Evolutionary conservation across 2,113 vertebrate genomes (phyloP).

Genomic region (Echinops telfairi): DNA sequence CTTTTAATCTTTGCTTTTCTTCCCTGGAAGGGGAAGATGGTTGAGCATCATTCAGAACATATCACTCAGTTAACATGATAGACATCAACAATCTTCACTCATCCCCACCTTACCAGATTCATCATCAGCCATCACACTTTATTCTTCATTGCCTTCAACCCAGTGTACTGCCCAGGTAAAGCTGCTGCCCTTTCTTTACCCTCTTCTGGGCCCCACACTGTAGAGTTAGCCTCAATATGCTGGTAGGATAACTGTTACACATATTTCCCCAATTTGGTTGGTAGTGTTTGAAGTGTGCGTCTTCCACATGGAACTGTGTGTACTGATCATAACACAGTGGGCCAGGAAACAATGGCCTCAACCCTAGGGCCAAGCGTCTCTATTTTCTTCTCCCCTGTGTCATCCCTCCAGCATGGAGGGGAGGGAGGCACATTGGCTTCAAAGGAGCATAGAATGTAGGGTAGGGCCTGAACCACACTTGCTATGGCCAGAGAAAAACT

Average conservation of each 20-base stretch:
- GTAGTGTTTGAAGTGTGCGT: slow-evolving; percentile 48
- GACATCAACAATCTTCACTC: slow-evolving; percentile 18
- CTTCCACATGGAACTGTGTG: background rate
- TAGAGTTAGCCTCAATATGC: slow-evolving; percentile 62
- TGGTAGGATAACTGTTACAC: slow-evolving; percentile 51
- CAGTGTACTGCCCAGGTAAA: slow-evolving; percentile 72
- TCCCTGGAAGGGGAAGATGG: slow-evolving; percentile 80
- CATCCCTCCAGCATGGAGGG: slow-evolving; percentile 54
- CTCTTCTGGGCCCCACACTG: slow-evolving; percentile 58
- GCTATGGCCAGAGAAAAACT: background rate
- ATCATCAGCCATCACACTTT: background rate
- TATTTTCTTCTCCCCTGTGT: slow-evolving; percentile 50
- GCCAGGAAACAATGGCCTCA: background rate
- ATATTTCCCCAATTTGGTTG: slow-evolving; percentile 56
- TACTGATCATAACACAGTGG: slow-evolving; percentile 13
- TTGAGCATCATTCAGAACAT: slow-evolving; percentile 16
- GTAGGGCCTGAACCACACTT: slow-evolving; percentile 52
- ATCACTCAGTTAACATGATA: slow-evolving; percentile 9
- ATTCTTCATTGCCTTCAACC: slow-evolving; percentile 51
- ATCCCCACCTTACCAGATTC: slow-evolving; percentile 26
- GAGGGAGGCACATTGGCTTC: slow-evolving; percentile 66
- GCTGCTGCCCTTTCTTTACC: slow-evolving; percentile 68
- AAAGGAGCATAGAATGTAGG: slow-evolving; percentile 42
- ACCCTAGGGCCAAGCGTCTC: slow-evolving; percentile 45
- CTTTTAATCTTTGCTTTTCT: slow-evolving; percentile 83